These are phyloP conservation scores for Aleiodes alternator DNA, from an alignment of 2,888 invertebrate species.

Conservation along the genomic window DNA sequence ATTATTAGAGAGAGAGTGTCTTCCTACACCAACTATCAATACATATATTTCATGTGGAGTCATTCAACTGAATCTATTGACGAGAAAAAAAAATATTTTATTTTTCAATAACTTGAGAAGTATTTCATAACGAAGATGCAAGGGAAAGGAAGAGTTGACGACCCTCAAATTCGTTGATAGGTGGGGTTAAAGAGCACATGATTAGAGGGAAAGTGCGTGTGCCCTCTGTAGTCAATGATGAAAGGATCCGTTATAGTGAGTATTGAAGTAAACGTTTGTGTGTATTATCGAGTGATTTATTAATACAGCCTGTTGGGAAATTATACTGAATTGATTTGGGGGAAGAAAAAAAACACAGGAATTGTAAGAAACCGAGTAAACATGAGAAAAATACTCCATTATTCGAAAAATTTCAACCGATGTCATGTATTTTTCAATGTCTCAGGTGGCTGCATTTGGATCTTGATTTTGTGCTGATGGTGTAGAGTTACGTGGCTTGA, in stretches of 20 bases:
- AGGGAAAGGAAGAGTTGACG: conserved; percentile 32
- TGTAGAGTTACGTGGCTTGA: conserved; percentile 24
- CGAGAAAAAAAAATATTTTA: conserved; percentile 35
- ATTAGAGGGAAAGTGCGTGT: conserved; percentile 49
- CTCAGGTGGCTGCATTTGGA: conserved; percentile 12
- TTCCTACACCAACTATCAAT: neutral
- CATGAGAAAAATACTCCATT: neutral
- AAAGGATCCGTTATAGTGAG: conserved; percentile 30
- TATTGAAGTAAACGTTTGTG: conserved; percentile 16
- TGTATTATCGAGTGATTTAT: conserved; percentile 15
- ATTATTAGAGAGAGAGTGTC: conserved; percentile 10
- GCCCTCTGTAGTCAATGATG: conserved; percentile 49
- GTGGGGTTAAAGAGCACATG: conserved; percentile 49
- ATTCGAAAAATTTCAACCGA: no score
- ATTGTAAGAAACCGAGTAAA: neutral
- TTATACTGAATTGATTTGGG: conserved; percentile 4
- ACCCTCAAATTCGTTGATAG: conserved; percentile 50
- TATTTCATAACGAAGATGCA: conserved; percentile 10
- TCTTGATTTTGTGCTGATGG: conserved; percentile 25
- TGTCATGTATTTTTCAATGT: neutral
- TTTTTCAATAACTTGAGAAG: conserved; percentile 33
- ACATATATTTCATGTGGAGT: conserved; percentile 2
- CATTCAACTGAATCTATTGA: conserved; percentile 27
- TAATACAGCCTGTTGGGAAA: neutral
- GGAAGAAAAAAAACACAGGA: no score